Evolutionary conservation across 2,797 vertebrate genomes (phyloP).

Genomic region (Simalia tracyae): DNA sequence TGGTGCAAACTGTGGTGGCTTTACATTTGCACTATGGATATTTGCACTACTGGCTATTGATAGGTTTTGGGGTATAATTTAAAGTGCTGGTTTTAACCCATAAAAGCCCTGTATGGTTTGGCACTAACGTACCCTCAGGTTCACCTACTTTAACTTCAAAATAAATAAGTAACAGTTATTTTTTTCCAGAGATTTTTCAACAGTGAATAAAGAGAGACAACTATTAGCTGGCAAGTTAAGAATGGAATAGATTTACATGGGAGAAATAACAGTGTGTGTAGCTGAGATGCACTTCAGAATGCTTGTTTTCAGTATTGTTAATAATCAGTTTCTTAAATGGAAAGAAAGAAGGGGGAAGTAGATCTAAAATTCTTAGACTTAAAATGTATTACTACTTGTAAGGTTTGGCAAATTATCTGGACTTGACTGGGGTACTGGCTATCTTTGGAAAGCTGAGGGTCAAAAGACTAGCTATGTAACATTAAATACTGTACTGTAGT

Average conservation of each 20-base stretch:
- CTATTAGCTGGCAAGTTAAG: not conserved
- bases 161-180: not conserved
- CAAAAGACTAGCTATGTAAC: slow-evolving; percentile 39
- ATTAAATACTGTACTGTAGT: slow-evolving; percentile 8
- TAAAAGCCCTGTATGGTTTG: no score
- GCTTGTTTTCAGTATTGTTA: slow-evolving; percentile 27
- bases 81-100: no score
- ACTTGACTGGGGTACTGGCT: slow-evolving; percentile 30
- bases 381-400: slow-evolving; percentile 37
- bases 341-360: not conserved
- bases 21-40: no score
- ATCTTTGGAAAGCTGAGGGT: slow-evolving; percentile 18
- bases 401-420: slow-evolving; percentile 50
- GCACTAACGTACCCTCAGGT: no score
- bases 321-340: slow-evolving; percentile 30
- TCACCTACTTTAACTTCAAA: no score
- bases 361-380: slow-evolving; percentile 12
- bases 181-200: slow-evolving; percentile 8
- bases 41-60: no score
- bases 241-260: not conserved
- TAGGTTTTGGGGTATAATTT: no score
- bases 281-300: slow-evolving; percentile 32
- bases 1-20: no score
- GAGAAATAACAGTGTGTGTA: slow-evolving; percentile 26
- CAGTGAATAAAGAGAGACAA: not conserved